Evolutionary conservation across 1,140 invertebrate genomes (phyloP), one percentile per base, ranked within the genome.

Genomic region (Rhopalosiphum maidis): DNA sequence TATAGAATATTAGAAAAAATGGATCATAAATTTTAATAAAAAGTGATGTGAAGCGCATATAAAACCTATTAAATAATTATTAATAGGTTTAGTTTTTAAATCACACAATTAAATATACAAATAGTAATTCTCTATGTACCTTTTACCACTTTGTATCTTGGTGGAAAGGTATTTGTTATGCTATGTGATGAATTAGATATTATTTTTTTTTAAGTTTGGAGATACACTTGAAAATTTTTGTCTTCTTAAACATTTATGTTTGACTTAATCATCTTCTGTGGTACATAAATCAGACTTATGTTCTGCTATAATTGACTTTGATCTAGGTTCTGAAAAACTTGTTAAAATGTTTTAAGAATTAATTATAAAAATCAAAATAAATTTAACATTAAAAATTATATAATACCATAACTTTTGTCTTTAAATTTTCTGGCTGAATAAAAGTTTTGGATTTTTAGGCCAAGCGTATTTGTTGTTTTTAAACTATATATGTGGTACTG

Each of bases 391-490:
- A 37, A 83, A 37, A 83, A 83, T 37, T 0, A 37, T 37, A 2
- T 37, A 41, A 83, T 83, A 83, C 82, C 82, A 83, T 83, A 83
- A 41, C 82, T 83, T 41, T 37, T 83, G 35, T 83, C 82, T 41
- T 41, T 41, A 37, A 83, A 83, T 83, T 83, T 83, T 23, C 82
- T 83, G 6, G 82, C 82, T 23, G 37, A 35, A 83, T 83, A 83
- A 83, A 83, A 83, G 6, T 37, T 83, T 83, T 37, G 35, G 21
- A 9, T 85, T 22, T 41, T 85, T 85, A 85, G 37, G 82, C 82
- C 82, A 85, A 41, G 82, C 82, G 41, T 35, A 85, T 85, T 41
- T 43, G 2, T 85, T 83, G 2, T 83, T 83, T 8, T 41, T 83
- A 83, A 37, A 83, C 82, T 37, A 83, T 7, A 41, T 83, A 41